Evolutionary conservation across 2,113 vertebrate species (phyloP), one percentile per base, ranked within the genome.

Genomic region (Cryptotis parvus): DNA sequence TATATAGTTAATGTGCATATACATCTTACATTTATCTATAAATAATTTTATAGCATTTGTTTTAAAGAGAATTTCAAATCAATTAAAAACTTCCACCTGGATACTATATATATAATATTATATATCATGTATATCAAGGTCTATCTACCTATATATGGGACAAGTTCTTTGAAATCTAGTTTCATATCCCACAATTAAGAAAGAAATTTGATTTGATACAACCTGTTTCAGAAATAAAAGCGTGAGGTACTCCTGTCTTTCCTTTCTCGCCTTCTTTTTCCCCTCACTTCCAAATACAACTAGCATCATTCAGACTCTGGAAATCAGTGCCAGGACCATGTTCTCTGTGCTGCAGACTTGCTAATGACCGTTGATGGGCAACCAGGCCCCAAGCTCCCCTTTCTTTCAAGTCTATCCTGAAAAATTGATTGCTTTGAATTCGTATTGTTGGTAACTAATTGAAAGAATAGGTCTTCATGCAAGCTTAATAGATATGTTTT

Each of bases 401-500:
- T 4, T 72, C 78, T 96, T 92, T 77, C 82, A 73, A 8, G 73
- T 37, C 84, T 35, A 80, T 84, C 84, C 86, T 72, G 18, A 41
- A 79, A 55, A 89, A 96, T 90, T 49, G 76, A 95, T 95, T 78
- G 84, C 39, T 91, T 95, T 96, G 89, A 69, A 94, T 95, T 94
- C 85, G 91, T 94, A 22, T 86, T 87, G 86, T 91, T 93, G 83
- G 88, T 95, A 92, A 96, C 95, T 94, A 96, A 94, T 94, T 95
- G 86, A 89, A 89, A 82, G 79, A 92, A 74, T 94, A 96, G 70
- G 83, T 94, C 94, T 95, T 95, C 77, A 26, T 91, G 94, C 95
- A 93, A 87, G 94, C 80, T 92, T 95, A 94, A 92, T 97, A 96
- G 93, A 96, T 94, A 95, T 75, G 63, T 92, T 95, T 94, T 93